Evolutionary conservation across 2,113 vertebrate species (phyloP).

Genomic region (Nansenia antarctica): DNA sequence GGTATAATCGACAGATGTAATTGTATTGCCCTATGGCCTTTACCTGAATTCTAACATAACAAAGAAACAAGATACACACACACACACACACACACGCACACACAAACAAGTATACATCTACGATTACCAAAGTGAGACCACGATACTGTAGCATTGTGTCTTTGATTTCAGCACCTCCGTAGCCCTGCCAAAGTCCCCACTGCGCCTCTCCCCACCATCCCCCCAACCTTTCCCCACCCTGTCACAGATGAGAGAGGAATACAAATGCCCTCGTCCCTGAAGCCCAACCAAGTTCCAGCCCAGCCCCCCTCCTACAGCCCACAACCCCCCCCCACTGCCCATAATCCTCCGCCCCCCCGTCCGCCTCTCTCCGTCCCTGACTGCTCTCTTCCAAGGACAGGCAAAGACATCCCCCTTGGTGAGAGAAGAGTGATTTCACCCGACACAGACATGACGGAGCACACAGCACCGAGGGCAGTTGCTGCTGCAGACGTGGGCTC

Average conservation of each 20-base stretch:
- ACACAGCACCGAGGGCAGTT: neutral
- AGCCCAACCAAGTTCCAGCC: slow-evolving; percentile 40
- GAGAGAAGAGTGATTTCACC: slow-evolving; percentile 62
- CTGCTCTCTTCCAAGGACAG: slow-evolving; percentile 73
- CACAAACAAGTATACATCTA: slow-evolving; percentile 24
- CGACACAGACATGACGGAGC: slow-evolving; percentile 43
- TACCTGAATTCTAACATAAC: too few relatives aligned
- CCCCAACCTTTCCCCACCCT: slow-evolving; percentile 48
- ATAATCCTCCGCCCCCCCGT: neutral
- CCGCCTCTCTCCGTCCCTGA: slow-evolving; percentile 56
- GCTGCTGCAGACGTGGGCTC: slow-evolving; percentile 28
- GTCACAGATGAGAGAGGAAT: slow-evolving; percentile 74
- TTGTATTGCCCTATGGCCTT: too few relatives aligned
- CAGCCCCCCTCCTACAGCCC: slow-evolving; percentile 23
- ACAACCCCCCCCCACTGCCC: slow-evolving; percentile 15
- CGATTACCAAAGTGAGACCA: slow-evolving; percentile 30
- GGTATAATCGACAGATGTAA: slow-evolving; percentile 5
- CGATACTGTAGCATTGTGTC: slow-evolving; percentile 46
- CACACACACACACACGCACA: slow-evolving; percentile 14
- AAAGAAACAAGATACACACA: too few relatives aligned
- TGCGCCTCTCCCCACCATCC: slow-evolving; percentile 34
- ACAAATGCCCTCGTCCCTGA: slow-evolving; percentile 71
- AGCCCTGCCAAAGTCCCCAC: slow-evolving; percentile 38
- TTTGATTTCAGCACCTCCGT: slow-evolving; percentile 62
- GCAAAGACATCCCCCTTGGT: slow-evolving; percentile 70